Evolutionary conservation across 2,113 vertebrate genomes (phyloP), one percentile per base, ranked within the genome.

Genomic region (Phalacrocorax pelagicus): DNA sequence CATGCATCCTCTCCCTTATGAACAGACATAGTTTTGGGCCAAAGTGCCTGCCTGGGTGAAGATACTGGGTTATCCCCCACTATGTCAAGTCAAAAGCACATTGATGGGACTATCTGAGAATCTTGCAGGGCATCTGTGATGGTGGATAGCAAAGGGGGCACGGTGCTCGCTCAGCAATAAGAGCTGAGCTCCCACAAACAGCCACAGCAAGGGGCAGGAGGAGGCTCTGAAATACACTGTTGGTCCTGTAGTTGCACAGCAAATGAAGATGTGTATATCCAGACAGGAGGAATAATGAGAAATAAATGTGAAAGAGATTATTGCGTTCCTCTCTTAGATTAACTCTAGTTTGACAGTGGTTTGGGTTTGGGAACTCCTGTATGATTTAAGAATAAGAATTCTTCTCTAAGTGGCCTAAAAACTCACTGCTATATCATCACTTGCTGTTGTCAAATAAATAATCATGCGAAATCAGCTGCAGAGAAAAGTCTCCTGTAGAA

Each of bases 361-460:
- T 79, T 32, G 47, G 73, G 40, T 79, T 89, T 83, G 85, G 86
- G 85, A 96, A 88, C 63, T 88, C 85, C 95, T 94, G 86, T 85
- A 74, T 94, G 96, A 97, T 81, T 96, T 96, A 96, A 81, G 97
- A 81, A 78, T 88, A 84, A 88, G 87, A 96, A 96, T 96, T 89
- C 83, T 88, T 73, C 58, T 95, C 65, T 96, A 98, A 97, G 97
- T 96, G 93, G 96, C 89, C 90, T 90, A 95, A 95, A 98, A 98
- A 97, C 81, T 96, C 29, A 0, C 32, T 94, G 73, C 98, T 98
- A 74, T 90, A 97, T 97, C 96, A 97, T 97, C 96, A 55, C 97
- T 96, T 66, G 95, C 96, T 96, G 94, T 96, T 97, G 97, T 98
- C 97, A 96, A 93, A 97, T 98, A 97, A 98, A 98, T 98, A 98